phyloP scores from a whole-genome alignment of 2,113 vertebrate genomes.

The Spheniscus mendiculus region DNA sequence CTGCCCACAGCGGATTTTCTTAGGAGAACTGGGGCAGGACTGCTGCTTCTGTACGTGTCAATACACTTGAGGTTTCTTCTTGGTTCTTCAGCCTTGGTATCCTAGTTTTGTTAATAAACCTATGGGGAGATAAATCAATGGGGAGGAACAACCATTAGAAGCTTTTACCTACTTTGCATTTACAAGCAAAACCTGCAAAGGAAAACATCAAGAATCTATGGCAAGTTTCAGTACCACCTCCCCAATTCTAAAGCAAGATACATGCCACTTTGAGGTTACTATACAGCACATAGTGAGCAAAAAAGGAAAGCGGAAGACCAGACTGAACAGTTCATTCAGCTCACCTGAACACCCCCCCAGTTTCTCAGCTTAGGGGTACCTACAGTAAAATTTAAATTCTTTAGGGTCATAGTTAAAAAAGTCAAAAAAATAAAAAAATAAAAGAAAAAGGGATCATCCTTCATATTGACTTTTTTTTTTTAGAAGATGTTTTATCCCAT shows the following conservation, averaged over 20 bases:
- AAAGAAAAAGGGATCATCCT: slow-evolving; percentile 72
- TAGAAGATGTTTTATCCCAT: slow-evolving; percentile 56
- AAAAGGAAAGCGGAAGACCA: slow-evolving; percentile 80
- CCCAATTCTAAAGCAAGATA: slow-evolving; percentile 79
- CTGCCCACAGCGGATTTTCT: slow-evolving; percentile 89
- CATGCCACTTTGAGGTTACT: slow-evolving; percentile 75
- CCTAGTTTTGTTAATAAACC: slow-evolving; percentile 99
- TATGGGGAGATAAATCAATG: slow-evolving; percentile 99
- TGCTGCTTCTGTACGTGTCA: slow-evolving; percentile 96
- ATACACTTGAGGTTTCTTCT: slow-evolving; percentile 97
- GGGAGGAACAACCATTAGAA: slow-evolving; percentile 99
- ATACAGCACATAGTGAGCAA: slow-evolving; percentile 72
- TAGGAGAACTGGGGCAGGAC: slow-evolving; percentile 89
- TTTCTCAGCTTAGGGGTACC: slow-evolving; percentile 91
- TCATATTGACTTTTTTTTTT: slow-evolving; percentile 48
- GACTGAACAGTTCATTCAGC: slow-evolving; percentile 87
- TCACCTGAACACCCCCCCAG: slow-evolving; percentile 96
- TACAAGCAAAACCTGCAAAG: slow-evolving; percentile 85
- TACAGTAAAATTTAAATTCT: slow-evolving; percentile 87
- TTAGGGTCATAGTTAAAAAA: slow-evolving; percentile 83
- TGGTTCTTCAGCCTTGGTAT: slow-evolving; percentile 95
- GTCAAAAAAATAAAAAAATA: slow-evolving; percentile 66
- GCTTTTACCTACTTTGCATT: slow-evolving; percentile 80
- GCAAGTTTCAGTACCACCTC: slow-evolving; percentile 80
- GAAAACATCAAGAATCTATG: slow-evolving; percentile 84